phyloP scores from a whole-genome alignment of 2,113 vertebrate species.

The Sinocyclocheilus rhinocerous region DNA sequence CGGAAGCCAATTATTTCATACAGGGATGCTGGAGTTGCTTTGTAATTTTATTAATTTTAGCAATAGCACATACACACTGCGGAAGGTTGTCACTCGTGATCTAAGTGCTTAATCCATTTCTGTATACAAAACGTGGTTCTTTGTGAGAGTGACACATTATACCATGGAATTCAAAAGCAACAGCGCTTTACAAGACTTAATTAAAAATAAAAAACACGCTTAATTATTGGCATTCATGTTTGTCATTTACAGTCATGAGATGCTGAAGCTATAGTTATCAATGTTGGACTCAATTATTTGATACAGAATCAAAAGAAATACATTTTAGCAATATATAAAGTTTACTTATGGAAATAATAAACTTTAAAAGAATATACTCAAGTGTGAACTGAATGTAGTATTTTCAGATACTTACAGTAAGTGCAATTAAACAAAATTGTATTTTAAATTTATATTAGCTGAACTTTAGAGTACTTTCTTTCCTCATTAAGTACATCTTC shows the following conservation, averaged over 20 bases:
- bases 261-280: neutral
- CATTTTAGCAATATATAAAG: neutral
- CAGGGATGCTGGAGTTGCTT: neutral
- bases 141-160: neutral
- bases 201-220: neutral
- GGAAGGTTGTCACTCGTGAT: neutral
- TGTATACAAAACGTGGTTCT: neutral
- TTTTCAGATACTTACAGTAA: too few species aligned
- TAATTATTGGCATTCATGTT: neutral
- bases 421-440: too few species aligned
- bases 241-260: neutral
- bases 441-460: too few species aligned
- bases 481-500: too few species aligned
- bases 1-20: neutral
- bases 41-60: slow-evolving; percentile 5
- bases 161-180: neutral
- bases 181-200: neutral
- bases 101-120: neutral
- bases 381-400: too few species aligned
- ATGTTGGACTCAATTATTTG: neutral
- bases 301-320: neutral
- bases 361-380: neutral
- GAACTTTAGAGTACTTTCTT: too few species aligned
- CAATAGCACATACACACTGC: neutral
- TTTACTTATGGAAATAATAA: neutral